phyloP scores from a whole-genome alignment of 2,888 invertebrate genomes.

The Pinctada fucata region DNA sequence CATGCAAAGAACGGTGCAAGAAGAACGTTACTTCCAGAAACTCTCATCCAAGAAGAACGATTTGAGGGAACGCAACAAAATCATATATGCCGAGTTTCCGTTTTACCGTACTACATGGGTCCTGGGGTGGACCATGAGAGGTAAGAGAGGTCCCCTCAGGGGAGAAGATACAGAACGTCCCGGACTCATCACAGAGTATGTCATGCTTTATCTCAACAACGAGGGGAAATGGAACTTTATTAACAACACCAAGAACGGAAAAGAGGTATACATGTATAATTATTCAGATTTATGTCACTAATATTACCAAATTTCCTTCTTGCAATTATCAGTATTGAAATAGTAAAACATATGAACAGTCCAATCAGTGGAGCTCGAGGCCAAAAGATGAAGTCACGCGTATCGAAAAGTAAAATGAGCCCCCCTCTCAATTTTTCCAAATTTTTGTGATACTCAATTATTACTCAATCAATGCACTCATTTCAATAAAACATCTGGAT shows the following conservation, averaged over 20 bases:
- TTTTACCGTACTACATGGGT: conserved; percentile 32
- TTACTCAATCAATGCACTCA: too few relatives aligned
- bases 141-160: conserved; percentile 30
- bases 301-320: not conserved
- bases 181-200: conserved; percentile 41
- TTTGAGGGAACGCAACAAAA: conserved; percentile 21
- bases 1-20: conserved; percentile 5
- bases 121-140: conserved; percentile 40
- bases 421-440: too few relatives aligned
- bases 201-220: conserved; percentile 17
- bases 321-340: not conserved
- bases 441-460: too few relatives aligned
- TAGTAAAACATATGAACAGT: too few relatives aligned
- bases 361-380: too few relatives aligned
- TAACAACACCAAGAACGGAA: conserved; percentile 24
- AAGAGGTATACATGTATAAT: conserved; percentile 13
- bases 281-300: not conserved
- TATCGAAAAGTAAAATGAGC: too few relatives aligned
- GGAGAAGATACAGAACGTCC: conserved; percentile 21
- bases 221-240: conserved; percentile 20
- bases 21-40: conserved; percentile 9
- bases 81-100: conserved; percentile 26
- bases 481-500: too few relatives aligned
- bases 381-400: too few relatives aligned
- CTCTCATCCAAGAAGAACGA: conserved; percentile 11